phyloP scores from a whole-genome alignment of 2,888 invertebrate species.

The Euproctis similis region DNA sequence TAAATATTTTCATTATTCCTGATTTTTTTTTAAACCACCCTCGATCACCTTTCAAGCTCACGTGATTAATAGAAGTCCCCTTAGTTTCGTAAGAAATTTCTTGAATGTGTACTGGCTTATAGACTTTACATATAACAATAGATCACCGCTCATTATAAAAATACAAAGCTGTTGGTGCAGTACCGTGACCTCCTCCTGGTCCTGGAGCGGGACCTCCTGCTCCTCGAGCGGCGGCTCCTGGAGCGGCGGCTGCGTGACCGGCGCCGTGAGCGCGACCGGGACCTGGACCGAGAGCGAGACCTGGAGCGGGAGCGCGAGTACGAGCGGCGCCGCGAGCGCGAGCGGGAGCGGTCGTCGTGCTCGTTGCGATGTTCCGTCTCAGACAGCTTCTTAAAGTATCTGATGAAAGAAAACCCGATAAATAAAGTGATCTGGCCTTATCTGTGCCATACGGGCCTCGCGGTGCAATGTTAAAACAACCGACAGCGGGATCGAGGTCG shows the following conservation, averaged over 20 bases:
- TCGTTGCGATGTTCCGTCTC: conserved; percentile 70
- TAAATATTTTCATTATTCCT: too few relatives aligned
- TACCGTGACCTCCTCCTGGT: conserved; percentile 33
- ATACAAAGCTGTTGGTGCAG: neutral
- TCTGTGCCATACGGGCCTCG: too few relatives aligned
- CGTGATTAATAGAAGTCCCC: too few relatives aligned
- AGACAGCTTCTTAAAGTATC: conserved; percentile 55
- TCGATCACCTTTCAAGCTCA: too few relatives aligned
- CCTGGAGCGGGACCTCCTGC: conserved; percentile 40
- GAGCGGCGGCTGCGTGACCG: conserved; percentile 24
- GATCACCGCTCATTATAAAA: too few relatives aligned
- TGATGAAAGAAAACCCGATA: conserved; percentile 12
- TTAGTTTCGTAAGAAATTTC: too few relatives aligned
- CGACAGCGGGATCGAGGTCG: too few relatives aligned
- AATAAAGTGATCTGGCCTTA: too few relatives aligned
- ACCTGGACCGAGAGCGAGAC: conserved; percentile 29
- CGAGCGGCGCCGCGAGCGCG: conserved; percentile 24
- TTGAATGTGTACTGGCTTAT: too few relatives aligned
- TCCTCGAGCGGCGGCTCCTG: conserved; percentile 39
- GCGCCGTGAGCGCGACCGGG: conserved; percentile 32
- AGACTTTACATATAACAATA: too few relatives aligned
- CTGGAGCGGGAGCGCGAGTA: conserved; percentile 27
- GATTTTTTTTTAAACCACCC: too few relatives aligned
- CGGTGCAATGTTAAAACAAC: too few relatives aligned
- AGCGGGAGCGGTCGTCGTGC: conserved; percentile 52